Conservation (phyloP, 2,113 vertebrate species). For the Caranx ignobilis region DNA sequence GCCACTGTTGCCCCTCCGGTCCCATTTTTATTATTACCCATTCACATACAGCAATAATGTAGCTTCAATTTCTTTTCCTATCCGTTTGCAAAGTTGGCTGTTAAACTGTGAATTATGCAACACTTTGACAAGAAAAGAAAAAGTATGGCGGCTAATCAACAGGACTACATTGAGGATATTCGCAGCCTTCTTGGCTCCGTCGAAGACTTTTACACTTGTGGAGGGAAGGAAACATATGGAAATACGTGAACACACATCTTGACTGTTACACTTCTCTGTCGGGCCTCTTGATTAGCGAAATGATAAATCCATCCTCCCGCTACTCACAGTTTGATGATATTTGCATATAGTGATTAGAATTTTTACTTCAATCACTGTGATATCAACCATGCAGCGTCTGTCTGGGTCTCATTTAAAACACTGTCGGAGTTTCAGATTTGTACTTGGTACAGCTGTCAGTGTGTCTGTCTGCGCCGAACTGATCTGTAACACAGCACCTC, state of each 20-base stretch:
- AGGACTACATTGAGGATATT: slow-evolving; percentile 36
- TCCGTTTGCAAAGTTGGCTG: slow-evolving; percentile 68
- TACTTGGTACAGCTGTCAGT: background rate
- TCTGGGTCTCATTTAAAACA: slow-evolving; percentile 7
- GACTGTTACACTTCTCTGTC: slow-evolving; percentile 14
- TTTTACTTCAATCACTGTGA: slow-evolving; percentile 7
- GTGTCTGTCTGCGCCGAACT: background rate
- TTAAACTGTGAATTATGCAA: slow-evolving; percentile 73
- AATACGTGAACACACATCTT: slow-evolving; percentile 10
- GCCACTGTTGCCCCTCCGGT: slow-evolving; percentile 31
- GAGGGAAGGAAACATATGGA: slow-evolving; percentile 41
- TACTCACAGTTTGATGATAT: slow-evolving; percentile 38
- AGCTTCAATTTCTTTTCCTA: slow-evolving; percentile 54
- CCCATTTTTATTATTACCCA: slow-evolving; percentile 67
- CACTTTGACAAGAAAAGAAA: slow-evolving; percentile 19
- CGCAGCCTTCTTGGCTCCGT: slow-evolving; percentile 37
- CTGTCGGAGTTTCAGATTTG: background rate
- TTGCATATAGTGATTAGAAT: slow-evolving; percentile 8
- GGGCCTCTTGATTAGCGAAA: slow-evolving; percentile 42
- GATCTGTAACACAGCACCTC: background rate
- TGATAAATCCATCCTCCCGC: slow-evolving; percentile 13
- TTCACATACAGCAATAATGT: slow-evolving; percentile 63
- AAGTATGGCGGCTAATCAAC: slow-evolving; percentile 53
- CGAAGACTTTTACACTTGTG: background rate
- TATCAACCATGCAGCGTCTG: background rate